Conservation (phyloP, 2,888 invertebrate genomes). For the Pyrrhia umbra region DNA sequence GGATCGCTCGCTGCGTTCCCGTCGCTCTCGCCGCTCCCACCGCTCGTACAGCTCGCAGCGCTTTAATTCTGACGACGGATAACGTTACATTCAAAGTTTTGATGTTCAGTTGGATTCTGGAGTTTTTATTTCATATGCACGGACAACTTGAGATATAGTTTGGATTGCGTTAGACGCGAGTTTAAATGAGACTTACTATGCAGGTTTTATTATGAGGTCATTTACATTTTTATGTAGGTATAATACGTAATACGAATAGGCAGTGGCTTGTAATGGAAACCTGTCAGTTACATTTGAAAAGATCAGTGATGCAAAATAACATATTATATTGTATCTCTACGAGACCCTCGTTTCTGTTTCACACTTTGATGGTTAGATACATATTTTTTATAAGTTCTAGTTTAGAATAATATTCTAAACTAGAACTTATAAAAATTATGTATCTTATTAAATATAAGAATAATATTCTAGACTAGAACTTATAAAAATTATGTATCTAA, state of each 20-base stretch:
- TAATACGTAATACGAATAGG: neutral
- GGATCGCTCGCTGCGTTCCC: conserved; percentile 27
- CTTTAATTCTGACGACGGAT: conserved; percentile 55
- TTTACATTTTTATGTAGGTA: neutral
- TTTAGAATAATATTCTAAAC: neutral
- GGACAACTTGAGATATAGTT: conserved; percentile 18
- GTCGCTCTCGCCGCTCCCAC: conserved; percentile 5
- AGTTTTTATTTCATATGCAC: conserved; percentile 35
- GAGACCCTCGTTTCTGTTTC: conserved; percentile 1
- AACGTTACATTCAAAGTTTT: conserved; percentile 57
- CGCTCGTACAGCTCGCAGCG: conserved; percentile 32
- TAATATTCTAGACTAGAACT: neutral
- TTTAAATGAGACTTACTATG: neutral
- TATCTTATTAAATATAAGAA: no score
- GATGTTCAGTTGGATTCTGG: conserved; percentile 44
- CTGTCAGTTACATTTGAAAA: conserved; percentile 6
- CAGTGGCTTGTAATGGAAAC: neutral
- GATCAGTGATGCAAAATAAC: neutral
- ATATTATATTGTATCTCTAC: neutral
- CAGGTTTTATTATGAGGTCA: neutral
- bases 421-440: neutral
- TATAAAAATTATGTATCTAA: neutral
- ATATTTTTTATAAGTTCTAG: neutral
- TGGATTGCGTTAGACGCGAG: conserved; percentile 2
- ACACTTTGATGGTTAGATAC: neutral